phyloP scores from a whole-genome alignment of 2,113 vertebrate species.

The Nothocercus nigrocapillus region DNA sequence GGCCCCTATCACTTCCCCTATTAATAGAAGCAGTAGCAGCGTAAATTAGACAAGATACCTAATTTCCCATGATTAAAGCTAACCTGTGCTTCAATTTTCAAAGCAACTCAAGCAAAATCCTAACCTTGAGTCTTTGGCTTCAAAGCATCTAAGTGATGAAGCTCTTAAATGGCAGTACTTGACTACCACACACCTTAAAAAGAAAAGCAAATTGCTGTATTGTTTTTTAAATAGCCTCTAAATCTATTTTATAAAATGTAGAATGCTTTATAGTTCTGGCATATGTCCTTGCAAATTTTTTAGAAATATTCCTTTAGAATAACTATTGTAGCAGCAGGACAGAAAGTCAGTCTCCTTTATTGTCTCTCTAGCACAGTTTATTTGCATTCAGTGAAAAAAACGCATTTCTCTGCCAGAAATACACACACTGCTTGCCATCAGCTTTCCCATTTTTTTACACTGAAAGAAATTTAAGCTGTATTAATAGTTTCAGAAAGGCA shows the following conservation, averaged over 20 bases:
- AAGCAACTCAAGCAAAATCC: background rate
- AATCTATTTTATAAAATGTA: background rate
- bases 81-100: background rate
- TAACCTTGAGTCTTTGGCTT: background rate
- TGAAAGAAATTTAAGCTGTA: background rate
- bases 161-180: background rate
- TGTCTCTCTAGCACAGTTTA: background rate
- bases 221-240: background rate
- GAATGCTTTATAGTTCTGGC: background rate
- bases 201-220: rapidly evolving
- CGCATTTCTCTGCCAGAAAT: background rate
- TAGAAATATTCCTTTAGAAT: background rate
- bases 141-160: background rate
- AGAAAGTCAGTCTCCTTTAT: background rate
- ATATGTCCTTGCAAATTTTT: background rate
- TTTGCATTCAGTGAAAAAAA: background rate
- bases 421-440: background rate
- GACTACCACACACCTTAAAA: background rate
- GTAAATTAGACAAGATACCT: background rate
- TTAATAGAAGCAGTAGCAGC: background rate
- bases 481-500: background rate
- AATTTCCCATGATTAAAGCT: background rate
- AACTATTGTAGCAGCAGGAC: background rate
- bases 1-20: background rate
- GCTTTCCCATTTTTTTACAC: background rate